Base-by-base conservation (phyloP, 2,797 vertebrate genomes). In the Eleutherodactylus coqui region DNA sequence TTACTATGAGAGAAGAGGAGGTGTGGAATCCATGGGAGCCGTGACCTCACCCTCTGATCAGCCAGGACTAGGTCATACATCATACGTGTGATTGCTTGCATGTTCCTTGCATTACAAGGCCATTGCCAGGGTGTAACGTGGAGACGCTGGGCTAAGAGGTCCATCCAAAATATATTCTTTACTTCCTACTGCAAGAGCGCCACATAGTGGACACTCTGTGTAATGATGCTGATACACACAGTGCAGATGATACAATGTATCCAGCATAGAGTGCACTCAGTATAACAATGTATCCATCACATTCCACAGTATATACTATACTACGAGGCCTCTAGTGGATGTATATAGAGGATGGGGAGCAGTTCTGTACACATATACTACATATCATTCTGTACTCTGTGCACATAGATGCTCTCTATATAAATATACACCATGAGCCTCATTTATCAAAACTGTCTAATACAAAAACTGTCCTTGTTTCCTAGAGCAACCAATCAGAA, bases 191-290 rank as follows among this genome's bases (percentile, higher is more conserved):
- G 14, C 58, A 51, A n/a, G 41, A 77, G 70, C n/a, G 55, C 36
- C 83, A 49, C 83, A 21, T 10, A 13, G 83, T 84, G 83, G 83
- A 19, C 43, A 53, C 27, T 10, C 1, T 21, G 58, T 76, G 83
- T n/a, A 64, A n/a, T 60, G 82, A 29, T n/a, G n/a, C 51, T 34
- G 75, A 32, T 72, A 19, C 21, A 32, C 34, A 8, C 67, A 70
- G 1, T 38, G 10, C 34, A 67, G 19, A 67, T 5, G 1, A 8
- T 34, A n/a, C 62, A 29, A 60, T 27, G 55, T 27, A 58, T 58
- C 55, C 55, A 9, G 21, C 55, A n/a, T n/a, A n/a, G n/a, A n/a
- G n/a, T n/a, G n/a, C n/a, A n/a, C 24, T 10, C 24, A 24, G 55
- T n/a, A 10, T 58, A 58, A n/a, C 27, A 27, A n/a, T 58, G 8